phyloP scores from a whole-genome alignment of 2,888 invertebrate species.

The Cybosia mesomella region DNA sequence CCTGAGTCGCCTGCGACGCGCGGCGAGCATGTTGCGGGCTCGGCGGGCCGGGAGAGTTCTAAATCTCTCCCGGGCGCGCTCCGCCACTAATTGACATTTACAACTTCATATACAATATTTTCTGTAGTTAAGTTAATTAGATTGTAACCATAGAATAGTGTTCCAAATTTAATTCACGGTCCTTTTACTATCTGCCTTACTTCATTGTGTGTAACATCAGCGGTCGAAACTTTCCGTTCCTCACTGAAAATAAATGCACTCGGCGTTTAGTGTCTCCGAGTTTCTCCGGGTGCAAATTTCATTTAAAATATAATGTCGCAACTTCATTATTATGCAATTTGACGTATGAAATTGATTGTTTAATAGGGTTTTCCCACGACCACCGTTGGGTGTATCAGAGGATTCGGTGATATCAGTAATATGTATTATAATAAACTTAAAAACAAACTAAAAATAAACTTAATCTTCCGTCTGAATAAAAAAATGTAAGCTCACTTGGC shows the following conservation, averaged over 20 bases:
- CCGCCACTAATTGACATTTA: too few species aligned
- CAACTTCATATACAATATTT: too few species aligned
- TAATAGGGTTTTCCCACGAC: background rate
- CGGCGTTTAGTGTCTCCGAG: background rate
- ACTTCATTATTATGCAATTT: too few species aligned
- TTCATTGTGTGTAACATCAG: background rate
- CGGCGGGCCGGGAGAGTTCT: too few species aligned
- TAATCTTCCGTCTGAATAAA: too few species aligned
- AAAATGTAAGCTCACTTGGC: too few species aligned
- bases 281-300: background rate
- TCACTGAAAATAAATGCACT: background rate
- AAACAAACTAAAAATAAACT: too few species aligned
- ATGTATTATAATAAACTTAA: too few species aligned
- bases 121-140: background rate
- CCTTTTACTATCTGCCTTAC: background rate
- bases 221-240: background rate
- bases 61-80: too few species aligned
- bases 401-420: background rate
- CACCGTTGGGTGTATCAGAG: background rate
- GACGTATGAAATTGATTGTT: background rate
- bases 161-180: background rate
- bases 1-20: too few species aligned
- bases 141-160: background rate
- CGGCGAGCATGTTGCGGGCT: too few species aligned
- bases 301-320: background rate